Evolutionary conservation across 2,113 vertebrate genomes (phyloP), one percentile per base, ranked within the genome.

Genomic region (Harpagus bidentatus): DNA sequence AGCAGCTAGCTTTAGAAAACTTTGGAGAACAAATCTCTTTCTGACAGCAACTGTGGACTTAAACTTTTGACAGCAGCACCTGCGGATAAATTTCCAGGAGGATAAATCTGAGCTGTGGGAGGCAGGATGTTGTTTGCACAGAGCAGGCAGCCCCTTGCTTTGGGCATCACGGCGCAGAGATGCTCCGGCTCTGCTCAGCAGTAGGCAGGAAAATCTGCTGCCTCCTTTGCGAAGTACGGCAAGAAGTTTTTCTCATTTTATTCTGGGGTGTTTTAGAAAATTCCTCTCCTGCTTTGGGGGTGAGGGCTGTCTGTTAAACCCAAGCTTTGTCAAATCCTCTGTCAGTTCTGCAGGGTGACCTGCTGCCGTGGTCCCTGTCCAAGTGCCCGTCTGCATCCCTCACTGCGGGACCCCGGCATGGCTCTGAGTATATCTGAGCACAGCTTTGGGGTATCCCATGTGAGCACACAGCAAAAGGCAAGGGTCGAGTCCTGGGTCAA

Each of bases 341-440:
- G 28, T 56, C 11, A 8, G 31, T 70, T 10, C 40, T 85, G 26
- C 11, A 11, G 53, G 36, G 34, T 28, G 62, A 88, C 9, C 42
- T 1, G 1, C 28, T 82, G 26, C 22, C 1, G 1, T 31, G 43
- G 45, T 79, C 16, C 32, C 26, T 6, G 0, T 76, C n/a, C 1
- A 1, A 10, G 59, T 47, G 34, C 31, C 38, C 23, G 21, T 67
- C 16, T 6, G 7, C 0, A 0, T 17, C 32, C 22, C 19, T 82
- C 3, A 0, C 69, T 86, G 31, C 3, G 3, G 47, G 32, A 77
- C 36, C 40, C 43, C 0, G 1, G 36, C 19, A 11, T 11, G 55
- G 43, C 58, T 88, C 56, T 55, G 52, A 67, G 70, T 6, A 76
- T 72, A 36, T 16, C 34, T 1, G 5, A 50, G 12, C 19, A 15